Evolutionary conservation across 1,140 invertebrate species (phyloP), one percentile per base, ranked within the genome.

Genomic region (Bombus soroeensis): DNA sequence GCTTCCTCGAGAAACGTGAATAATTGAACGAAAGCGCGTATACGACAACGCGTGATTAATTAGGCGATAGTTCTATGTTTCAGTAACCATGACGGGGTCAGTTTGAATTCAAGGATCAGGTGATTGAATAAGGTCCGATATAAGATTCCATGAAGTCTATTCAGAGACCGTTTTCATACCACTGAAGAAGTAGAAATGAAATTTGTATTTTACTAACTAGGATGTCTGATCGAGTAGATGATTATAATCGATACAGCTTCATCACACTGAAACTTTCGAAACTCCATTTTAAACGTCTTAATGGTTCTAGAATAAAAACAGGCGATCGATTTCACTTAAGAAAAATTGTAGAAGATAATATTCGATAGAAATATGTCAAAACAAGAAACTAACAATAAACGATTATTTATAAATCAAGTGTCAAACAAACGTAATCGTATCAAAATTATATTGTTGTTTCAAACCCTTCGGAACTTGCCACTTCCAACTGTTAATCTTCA

Each of bases 11-110:
- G 68, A 32, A 43, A 64, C 47, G 39, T 75, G 71, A 75, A 75
- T 82, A 64, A 75, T 82, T 82, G 81, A 82, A 82, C 47, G 81
- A 82, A 75, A 75, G 70, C 37, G 57, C 70, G 59, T 72, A 41
- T n/a, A 39, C 53, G 22, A 13, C 8, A 66, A 43, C 34, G 32
- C 18, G 59, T 57, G 81, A 83, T 83, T 68, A 68, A 83, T 83
- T 77, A 77, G 39, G 25, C 73, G 81, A 83, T 83, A 77, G 53
- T 83, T 43, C 32, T 9, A 28, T 59, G 81, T 82, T 81, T 71
- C 71, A 32, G 10, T 59, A 53, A 73, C 25, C 71, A 39, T 41
- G 32, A 79, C 66, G 32, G 25, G 18, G 37, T 10, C 59, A 12
- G 18, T n/a, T 72, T 13, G 39, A 71, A 71, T 41, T 71, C 10